phyloP scores from a whole-genome alignment of 2,113 vertebrate genomes.

The Nestor notabilis region DNA sequence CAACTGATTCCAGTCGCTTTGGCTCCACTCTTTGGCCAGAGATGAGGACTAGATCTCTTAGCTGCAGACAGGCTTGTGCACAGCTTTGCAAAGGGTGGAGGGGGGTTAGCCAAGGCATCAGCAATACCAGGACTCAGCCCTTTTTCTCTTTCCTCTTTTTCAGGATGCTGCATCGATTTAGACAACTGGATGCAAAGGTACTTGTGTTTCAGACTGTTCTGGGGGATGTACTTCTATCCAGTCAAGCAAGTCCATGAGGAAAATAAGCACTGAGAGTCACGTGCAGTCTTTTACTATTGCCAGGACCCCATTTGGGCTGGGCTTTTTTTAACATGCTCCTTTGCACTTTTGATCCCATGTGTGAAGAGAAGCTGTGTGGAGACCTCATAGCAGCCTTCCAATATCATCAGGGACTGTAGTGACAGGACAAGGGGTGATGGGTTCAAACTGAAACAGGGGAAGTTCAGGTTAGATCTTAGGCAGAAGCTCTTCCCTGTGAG shows the following conservation, averaged over 20 bases:
- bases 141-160: neutral
- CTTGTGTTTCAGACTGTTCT: neutral
- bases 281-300: neutral
- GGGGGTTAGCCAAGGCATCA: neutral
- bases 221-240: neutral
- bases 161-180: constrained; percentile 76
- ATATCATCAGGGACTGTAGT: rapidly evolving
- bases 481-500: neutral
- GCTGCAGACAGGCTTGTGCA: neutral
- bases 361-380: neutral
- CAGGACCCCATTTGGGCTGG: neutral
- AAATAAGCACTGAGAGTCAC: neutral
- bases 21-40: neutral
- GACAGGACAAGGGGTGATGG: neutral
- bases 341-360: neutral
- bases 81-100: neutral
- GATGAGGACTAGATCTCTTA: neutral
- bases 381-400: neutral
- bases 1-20: neutral
- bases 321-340: neutral
- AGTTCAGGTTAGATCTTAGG: neutral
- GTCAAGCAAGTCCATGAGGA: neutral
- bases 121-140: neutral
- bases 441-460: neutral
- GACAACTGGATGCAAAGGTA: constrained; percentile 80